phyloP scores from a whole-genome alignment of 2,888 invertebrate species.

The Choreutis nemorana region DNA sequence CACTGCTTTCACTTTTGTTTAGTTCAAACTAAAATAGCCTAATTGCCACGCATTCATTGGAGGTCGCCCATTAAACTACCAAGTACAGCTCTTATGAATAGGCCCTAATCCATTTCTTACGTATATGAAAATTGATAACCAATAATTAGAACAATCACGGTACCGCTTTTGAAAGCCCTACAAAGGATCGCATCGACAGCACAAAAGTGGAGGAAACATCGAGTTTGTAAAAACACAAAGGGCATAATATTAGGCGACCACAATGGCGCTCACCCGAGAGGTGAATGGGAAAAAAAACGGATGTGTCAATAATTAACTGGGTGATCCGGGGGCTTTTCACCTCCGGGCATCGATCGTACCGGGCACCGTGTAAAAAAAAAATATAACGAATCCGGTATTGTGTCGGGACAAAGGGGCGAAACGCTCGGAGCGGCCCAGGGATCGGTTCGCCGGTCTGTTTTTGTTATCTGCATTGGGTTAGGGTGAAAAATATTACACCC shows the following conservation, averaged over 20 bases:
- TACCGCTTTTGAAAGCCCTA: constrained; percentile 16
- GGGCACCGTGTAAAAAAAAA: constrained; percentile 38
- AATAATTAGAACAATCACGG: constrained; percentile 30
- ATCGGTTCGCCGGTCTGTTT: constrained; percentile 17
- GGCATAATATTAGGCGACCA: constrained; percentile 41
- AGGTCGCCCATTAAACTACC: too few species aligned
- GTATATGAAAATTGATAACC: constrained; percentile 26
- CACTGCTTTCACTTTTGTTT: too few species aligned
- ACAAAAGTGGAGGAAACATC: constrained; percentile 55
- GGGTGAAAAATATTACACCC: constrained; percentile 65
- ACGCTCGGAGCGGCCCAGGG: constrained; percentile 19
- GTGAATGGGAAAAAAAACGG: constrained; percentile 49
- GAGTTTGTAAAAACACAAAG: constrained; percentile 43
- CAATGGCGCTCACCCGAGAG: constrained; percentile 32
- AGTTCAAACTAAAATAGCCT: too few species aligned
- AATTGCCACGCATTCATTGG: too few species aligned
- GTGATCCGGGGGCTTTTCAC: constrained; percentile 45
- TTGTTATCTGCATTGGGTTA: constrained; percentile 17
- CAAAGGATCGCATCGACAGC: constrained; percentile 23
- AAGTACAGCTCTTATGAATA: too few species aligned
- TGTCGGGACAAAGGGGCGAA: constrained; percentile 24
- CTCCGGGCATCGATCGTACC: constrained; percentile 45
- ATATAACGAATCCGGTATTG: constrained; percentile 33
- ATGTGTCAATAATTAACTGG: constrained; percentile 65
- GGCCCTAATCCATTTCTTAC: background rate